phyloP scores from a whole-genome alignment of 2,113 vertebrate genomes.

The Oreamnos americanus region DNA sequence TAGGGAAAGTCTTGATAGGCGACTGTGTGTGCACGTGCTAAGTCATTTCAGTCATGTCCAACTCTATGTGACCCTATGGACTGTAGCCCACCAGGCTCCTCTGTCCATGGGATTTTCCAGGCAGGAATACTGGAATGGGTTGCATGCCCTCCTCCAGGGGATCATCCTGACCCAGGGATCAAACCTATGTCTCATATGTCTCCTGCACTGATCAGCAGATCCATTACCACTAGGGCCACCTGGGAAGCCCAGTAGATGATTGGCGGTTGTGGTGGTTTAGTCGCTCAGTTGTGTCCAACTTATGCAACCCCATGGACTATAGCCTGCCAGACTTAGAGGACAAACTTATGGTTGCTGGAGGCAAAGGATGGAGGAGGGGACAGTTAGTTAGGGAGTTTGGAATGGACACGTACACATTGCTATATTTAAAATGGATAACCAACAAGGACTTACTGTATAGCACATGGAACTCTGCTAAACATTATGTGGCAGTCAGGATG shows the following conservation, averaged over 20 bases:
- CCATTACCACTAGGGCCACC: background rate
- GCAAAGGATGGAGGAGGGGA: background rate
- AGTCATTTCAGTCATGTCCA: background rate
- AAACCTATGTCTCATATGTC: background rate
- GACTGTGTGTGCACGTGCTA: background rate
- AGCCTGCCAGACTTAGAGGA: background rate
- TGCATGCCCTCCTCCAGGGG: background rate
- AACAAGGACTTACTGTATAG: background rate
- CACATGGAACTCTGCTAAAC: background rate
- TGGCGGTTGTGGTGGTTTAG: background rate
- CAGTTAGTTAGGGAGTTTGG: background rate
- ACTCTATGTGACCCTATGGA: background rate
- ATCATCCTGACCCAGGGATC: background rate
- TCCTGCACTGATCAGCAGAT: background rate
- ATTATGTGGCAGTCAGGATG: background rate
- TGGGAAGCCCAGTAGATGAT: background rate
- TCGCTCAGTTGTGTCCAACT: background rate
- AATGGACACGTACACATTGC: background rate
- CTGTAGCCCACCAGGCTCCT: background rate
- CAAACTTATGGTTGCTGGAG: background rate
- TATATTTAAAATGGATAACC: background rate
- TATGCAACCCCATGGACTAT: background rate
- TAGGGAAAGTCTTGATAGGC: background rate
- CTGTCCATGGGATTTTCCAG: background rate
- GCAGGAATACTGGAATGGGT: background rate